Evolutionary conservation across 2,113 vertebrate genomes (phyloP).

Genomic region (Charadrius vociferus): DNA sequence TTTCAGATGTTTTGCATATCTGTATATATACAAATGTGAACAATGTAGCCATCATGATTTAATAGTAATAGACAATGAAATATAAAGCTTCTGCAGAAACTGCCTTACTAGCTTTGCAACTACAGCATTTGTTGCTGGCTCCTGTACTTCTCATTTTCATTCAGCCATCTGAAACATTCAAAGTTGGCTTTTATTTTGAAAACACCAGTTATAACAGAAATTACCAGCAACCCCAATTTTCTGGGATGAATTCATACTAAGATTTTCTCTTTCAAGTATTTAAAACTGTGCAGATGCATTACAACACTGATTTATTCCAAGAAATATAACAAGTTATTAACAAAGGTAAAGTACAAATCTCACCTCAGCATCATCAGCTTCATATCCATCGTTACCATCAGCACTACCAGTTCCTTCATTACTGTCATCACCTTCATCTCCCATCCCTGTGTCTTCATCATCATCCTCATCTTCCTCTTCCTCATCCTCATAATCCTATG

Average conservation of each 20-base stretch:
- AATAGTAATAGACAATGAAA: not conserved
- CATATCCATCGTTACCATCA: slow-evolving; percentile 90
- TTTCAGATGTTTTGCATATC: not conserved
- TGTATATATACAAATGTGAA: not conserved
- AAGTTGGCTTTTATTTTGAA: not conserved
- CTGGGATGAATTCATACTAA: not conserved
- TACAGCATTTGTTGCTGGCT: not conserved
- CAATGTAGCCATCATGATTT: not conserved
- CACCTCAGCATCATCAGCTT: slow-evolving; percentile 92
- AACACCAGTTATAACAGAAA: not conserved
- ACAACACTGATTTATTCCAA: not conserved
- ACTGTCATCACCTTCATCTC: slow-evolving; percentile 93
- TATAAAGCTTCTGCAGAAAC: not conserved
- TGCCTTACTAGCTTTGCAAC: not conserved
- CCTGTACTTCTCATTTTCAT: not conserved
- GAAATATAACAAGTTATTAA: not conserved
- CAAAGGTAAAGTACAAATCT: not conserved
- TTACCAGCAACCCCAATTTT: not conserved
- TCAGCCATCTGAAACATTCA: not conserved
- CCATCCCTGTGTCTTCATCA: slow-evolving; percentile 91
- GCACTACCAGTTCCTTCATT: slow-evolving; percentile 90
- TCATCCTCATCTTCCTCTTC: slow-evolving; percentile 92
- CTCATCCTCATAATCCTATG: slow-evolving; percentile 86
- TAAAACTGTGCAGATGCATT: not conserved
- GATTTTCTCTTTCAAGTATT: not conserved